Base-by-base conservation (phyloP, 2,113 vertebrate species). In the Phaethon lepturus region DNA sequence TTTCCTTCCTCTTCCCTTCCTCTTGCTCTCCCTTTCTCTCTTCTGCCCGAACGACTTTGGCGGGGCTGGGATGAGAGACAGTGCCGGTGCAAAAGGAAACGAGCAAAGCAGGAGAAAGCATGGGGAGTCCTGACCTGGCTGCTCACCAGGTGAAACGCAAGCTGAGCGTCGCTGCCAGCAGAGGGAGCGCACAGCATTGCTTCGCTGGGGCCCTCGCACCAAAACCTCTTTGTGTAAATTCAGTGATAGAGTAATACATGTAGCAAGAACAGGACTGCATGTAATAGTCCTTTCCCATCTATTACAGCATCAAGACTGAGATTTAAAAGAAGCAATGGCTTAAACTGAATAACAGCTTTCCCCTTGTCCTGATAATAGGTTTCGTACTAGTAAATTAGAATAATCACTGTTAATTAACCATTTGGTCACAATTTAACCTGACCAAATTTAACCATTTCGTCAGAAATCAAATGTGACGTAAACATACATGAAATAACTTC, bases 171-270 rank as follows among this genome's bases (percentile, higher is more conserved):
- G 69, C 12, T 45, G 76, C 73, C 18, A 1, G 88, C 68, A 81
- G 76, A 81, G 56, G 68, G 76, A 80, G 80, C 11, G 1, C 59
- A 3, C 17, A 10, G 68, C 59, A 2, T 3, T 5, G 35, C 31
- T 7, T 23, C 17, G 19, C 5, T 5, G 11, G 18, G 13, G 45
- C 24, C 31, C 25, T 10, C 5, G 3, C 29, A 38, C 17, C 5
- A 1, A 23, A 29, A 16, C 19, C 47, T 13, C 19, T 20, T 3
- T 5, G 17, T 9, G 59, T 10, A 1, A 9, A 9, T 2, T 13
- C 17, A 0, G 20, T 1, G 16, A 0, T 0, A 8, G 6, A 17
- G 31, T 4, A 3, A 4, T 0, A 3, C 2, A 0, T 2, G 10
- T 0, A 2, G 28, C 31, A 7, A 12, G 38, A 28, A 4, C 38